phyloP scores from a whole-genome alignment of 2,888 invertebrate genomes.

The Brachyopa scutellaris region DNA sequence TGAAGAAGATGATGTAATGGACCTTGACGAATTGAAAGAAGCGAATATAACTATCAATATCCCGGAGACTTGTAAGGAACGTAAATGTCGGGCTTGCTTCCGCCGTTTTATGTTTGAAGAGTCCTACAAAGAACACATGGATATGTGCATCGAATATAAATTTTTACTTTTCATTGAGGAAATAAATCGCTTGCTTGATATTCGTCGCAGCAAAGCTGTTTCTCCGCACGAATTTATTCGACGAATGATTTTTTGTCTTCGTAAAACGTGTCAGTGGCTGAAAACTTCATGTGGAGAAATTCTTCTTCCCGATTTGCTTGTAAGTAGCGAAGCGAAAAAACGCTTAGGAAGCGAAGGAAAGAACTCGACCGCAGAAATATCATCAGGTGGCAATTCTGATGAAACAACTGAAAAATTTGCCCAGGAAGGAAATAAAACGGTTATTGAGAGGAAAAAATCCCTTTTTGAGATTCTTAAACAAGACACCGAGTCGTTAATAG shows the following conservation, averaged over 20 bases:
- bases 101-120: slow-evolving; percentile 81
- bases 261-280: slow-evolving; percentile 80
- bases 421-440: slow-evolving; percentile 43
- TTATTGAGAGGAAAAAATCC: slow-evolving; percentile 50
- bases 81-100: slow-evolving; percentile 80
- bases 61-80: slow-evolving; percentile 80
- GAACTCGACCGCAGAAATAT: slow-evolving; percentile 69
- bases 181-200: slow-evolving; percentile 77
- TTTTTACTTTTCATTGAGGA: slow-evolving; percentile 78
- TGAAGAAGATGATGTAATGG: slow-evolving; percentile 81
- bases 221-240: slow-evolving; percentile 81
- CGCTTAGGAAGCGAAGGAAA: slow-evolving; percentile 67
- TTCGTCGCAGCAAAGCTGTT: slow-evolving; percentile 78
- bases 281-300: slow-evolving; percentile 78
- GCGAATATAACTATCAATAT: slow-evolving; percentile 79
- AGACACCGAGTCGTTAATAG: neutral
- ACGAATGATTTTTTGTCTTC: slow-evolving; percentile 80
- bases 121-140: slow-evolving; percentile 79
- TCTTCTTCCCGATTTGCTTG: slow-evolving; percentile 76
- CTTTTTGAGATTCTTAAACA: slow-evolving; percentile 38
- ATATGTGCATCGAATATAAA: slow-evolving; percentile 80
- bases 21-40: slow-evolving; percentile 78
- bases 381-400: slow-evolving; percentile 65
- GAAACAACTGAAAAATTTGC: slow-evolving; percentile 55
- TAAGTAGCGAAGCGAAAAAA: slow-evolving; percentile 60